Percentiles rank a stretch among this genome's conserved stretches.
Evolutionary conservation across 2,888 invertebrate genomes (phyloP).

Genomic region (Pyrgus malvae): DNA sequence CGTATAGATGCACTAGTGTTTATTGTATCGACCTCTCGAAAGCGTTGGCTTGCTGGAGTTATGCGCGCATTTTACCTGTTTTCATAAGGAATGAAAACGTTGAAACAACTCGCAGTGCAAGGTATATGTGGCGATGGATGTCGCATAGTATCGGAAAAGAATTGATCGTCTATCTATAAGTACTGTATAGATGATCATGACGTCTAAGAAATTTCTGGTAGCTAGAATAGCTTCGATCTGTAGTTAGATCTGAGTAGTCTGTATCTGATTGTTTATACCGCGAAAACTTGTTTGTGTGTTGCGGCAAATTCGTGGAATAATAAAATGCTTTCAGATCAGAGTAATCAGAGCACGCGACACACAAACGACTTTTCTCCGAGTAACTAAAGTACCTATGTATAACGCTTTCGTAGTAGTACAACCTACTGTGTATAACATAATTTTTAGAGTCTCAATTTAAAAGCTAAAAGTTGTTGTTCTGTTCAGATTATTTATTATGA

Average conservation of each 20-base stretch:
- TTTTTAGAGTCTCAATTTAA: conserved; percentile 37
- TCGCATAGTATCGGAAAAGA: conserved; percentile 2
- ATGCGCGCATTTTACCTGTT: conserved; percentile 5
- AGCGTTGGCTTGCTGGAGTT: conserved; percentile 19
- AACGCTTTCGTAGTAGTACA: conserved; percentile 53
- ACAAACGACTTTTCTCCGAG: conserved; percentile 24
- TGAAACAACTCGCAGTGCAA: conserved; percentile 20
- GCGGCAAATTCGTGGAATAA: not conserved
- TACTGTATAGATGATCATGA: conserved; percentile 24
- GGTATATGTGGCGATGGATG: not conserved
- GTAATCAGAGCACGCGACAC: not conserved
- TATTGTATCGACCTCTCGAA: not conserved
- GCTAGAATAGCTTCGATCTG: conserved; percentile 43
- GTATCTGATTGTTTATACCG: conserved; percentile 29
- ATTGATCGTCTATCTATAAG: not conserved
- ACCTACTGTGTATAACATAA: conserved; percentile 32
- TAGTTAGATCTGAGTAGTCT: conserved; percentile 47
- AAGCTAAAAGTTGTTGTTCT: conserved; percentile 32
- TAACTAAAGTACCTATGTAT: conserved; percentile 33
- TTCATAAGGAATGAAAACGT: not conserved
- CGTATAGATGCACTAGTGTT: conserved; percentile 1
- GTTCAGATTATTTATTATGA: conserved; percentile 34
- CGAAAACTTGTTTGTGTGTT: conserved; percentile 30
- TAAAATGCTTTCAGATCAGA: not conserved
- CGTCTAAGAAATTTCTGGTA: conserved; percentile 41